Percentiles rank a stretch among this genome's conserved stretches.
phyloP scores from a whole-genome alignment of 2,888 invertebrate genomes.

The Diabrotica balteata region DNA sequence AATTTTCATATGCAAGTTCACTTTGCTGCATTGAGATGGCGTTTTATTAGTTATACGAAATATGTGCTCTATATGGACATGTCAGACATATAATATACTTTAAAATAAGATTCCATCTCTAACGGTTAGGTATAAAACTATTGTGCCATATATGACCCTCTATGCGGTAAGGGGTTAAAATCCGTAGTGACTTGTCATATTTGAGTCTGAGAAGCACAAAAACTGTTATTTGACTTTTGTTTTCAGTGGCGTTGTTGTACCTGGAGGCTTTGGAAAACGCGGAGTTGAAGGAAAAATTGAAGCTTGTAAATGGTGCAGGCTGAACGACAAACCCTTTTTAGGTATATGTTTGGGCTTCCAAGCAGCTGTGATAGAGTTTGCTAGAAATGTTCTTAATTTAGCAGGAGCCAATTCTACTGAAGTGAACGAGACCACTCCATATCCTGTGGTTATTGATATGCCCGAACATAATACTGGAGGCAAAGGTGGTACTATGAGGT shows the following conservation, averaged over 20 bases:
- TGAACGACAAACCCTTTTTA: conserved; percentile 87
- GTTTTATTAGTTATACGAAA: no score
- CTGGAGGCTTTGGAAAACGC: conserved; percentile 96
- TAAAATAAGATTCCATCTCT: no score
- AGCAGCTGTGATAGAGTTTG: conserved; percentile 94
- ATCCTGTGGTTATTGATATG: conserved; percentile 96
- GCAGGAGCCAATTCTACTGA: conserved; percentile 84
- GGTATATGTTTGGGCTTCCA: conserved; percentile 99
- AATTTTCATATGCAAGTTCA: no score
- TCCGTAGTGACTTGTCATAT: no score
- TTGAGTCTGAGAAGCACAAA: no score
- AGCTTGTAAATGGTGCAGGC: conserved; percentile 92
- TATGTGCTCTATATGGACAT: no score
- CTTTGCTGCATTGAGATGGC: no score
- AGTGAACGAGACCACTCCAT: conserved; percentile 65
- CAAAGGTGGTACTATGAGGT: conserved; percentile 94
- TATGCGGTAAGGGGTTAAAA: no score
- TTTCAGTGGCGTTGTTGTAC: conserved; percentile 89
- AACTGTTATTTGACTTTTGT: neutral
- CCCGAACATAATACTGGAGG: conserved; percentile 94
- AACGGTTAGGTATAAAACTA: no score
- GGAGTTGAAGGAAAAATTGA: conserved; percentile 96
- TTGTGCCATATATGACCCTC: no score
- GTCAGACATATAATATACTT: no score
- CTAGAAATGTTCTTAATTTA: conserved; percentile 81